These are phyloP conservation scores for Drosophila pachea DNA, from an alignment of 1,140 invertebrate genomes.

Conservation along the genomic window DNA sequence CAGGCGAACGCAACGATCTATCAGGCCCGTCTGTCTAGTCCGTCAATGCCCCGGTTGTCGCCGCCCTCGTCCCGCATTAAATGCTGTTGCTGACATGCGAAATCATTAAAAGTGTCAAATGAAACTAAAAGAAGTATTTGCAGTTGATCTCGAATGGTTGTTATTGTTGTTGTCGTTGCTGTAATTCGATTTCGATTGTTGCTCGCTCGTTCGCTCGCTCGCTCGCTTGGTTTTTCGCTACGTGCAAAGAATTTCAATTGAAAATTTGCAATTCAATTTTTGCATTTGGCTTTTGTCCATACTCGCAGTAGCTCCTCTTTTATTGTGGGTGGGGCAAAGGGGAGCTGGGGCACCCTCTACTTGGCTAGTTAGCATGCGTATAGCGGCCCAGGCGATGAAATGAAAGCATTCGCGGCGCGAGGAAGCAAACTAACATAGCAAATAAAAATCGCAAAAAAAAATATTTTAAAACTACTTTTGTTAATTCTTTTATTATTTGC, in stretches of 20 bases:
- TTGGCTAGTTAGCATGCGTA: conserved; percentile 46
- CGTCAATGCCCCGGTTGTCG: conserved; percentile 3
- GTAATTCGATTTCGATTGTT: conserved; percentile 20
- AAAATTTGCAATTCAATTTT: conserved; percentile 72
- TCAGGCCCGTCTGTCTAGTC: conserved; percentile 54
- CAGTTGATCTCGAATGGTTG: conserved; percentile 13
- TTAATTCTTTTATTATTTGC: neutral
- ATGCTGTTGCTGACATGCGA: conserved; percentile 57
- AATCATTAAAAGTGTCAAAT: conserved; percentile 74
- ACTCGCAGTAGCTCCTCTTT: conserved; percentile 3
- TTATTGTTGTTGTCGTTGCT: conserved; percentile 19
- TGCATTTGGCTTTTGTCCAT: conserved; percentile 40
- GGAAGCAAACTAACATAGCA: conserved; percentile 23
- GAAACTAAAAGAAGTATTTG: conserved; percentile 55
- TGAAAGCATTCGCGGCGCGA: conserved; percentile 26
- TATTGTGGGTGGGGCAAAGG: neutral
- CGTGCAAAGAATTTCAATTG: conserved; percentile 64
- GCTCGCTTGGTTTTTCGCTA: conserved; percentile 33
- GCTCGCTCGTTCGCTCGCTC: no score
- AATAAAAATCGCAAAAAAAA: conserved; percentile 4
- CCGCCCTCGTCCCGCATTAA: conserved; percentile 7
- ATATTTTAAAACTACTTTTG: conserved; percentile 24
- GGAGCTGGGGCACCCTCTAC: conserved; percentile 1
- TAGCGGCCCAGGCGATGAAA: conserved; percentile 33
- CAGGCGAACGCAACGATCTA: conserved; percentile 62